phyloP scores from a whole-genome alignment of 2,888 invertebrate species.

The Scaptodrosophila latifasciaeformis region DNA sequence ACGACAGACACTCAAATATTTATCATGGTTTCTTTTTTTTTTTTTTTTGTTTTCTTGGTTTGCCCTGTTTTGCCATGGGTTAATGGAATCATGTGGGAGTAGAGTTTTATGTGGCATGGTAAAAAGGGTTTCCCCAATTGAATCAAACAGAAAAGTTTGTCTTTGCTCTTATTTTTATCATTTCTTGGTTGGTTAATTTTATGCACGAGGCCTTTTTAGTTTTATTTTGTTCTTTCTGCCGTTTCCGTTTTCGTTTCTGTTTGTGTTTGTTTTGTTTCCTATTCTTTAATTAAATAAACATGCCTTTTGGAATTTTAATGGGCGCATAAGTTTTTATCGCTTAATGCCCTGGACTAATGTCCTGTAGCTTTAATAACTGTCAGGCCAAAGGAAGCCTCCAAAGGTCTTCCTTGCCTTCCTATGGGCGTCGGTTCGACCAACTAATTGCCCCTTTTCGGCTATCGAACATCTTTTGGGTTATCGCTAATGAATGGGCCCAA shows the following conservation, averaged over 20 bases:
- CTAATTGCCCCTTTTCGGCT: slow-evolving; percentile 47
- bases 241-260: slow-evolving; percentile 16
- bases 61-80: background rate
- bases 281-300: slow-evolving; percentile 58
- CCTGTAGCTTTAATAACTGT: slow-evolving; percentile 1
- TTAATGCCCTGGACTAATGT: slow-evolving; percentile 28
- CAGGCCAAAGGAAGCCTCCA: slow-evolving; percentile 25
- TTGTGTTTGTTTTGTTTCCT: background rate
- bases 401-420: background rate
- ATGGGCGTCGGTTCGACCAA: slow-evolving; percentile 17
- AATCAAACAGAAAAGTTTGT: slow-evolving; percentile 2
- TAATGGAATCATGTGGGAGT: too few relatives aligned
- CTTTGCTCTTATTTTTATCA: slow-evolving; percentile 43
- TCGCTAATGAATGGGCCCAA: slow-evolving; percentile 32
- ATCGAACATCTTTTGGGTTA: slow-evolving; percentile 43
- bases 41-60: background rate
- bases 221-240: slow-evolving; percentile 45
- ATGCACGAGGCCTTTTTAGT: slow-evolving; percentile 42
- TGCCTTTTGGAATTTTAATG: slow-evolving; percentile 42
- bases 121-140: slow-evolving; percentile 35
- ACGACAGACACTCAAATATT: too few relatives aligned
- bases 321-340: slow-evolving; percentile 52
- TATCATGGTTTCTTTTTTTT: background rate
- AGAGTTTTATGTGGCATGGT: slow-evolving; percentile 16
- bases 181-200: slow-evolving; percentile 56